phyloP scores from a whole-genome alignment of 2,113 vertebrate genomes.

The Syngnathoides biaculeatus region DNA sequence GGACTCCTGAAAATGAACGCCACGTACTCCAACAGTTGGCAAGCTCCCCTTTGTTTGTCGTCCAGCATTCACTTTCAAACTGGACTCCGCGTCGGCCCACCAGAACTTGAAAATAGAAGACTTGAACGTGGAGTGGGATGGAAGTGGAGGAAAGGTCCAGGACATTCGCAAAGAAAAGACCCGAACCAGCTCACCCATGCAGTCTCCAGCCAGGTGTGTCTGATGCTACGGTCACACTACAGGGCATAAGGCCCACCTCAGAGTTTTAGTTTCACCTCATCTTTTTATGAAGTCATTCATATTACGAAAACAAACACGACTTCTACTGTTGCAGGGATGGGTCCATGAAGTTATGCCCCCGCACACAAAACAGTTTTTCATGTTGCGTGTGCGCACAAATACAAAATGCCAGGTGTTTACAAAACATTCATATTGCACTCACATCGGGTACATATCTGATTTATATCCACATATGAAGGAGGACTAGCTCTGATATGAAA shows the following conservation, averaged over 20 bases:
- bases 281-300: no score
- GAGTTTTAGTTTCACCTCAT: no score
- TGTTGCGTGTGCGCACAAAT: no score
- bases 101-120: slow-evolving; percentile 95
- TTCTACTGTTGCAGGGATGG: no score
- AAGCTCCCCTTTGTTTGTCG: neutral
- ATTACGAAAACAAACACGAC: no score
- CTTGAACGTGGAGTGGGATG: slow-evolving; percentile 90
- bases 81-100: slow-evolving; percentile 85
- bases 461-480: no score
- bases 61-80: slow-evolving; percentile 86
- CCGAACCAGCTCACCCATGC: slow-evolving; percentile 85
- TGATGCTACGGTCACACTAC: neutral
- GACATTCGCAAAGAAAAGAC: slow-evolving; percentile 92
- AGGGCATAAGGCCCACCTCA: neutral
- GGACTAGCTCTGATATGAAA: no score
- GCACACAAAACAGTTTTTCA: no score
- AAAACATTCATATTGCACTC: no score
- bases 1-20: neutral
- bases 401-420: no score
- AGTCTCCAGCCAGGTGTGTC: slow-evolving; percentile 87
- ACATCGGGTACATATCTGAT: no score
- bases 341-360: no score
- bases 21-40: neutral
- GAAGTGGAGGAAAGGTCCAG: slow-evolving; percentile 88